phyloP scores from a whole-genome alignment of 1,140 invertebrate species.

The Aphidius ervi region DNA sequence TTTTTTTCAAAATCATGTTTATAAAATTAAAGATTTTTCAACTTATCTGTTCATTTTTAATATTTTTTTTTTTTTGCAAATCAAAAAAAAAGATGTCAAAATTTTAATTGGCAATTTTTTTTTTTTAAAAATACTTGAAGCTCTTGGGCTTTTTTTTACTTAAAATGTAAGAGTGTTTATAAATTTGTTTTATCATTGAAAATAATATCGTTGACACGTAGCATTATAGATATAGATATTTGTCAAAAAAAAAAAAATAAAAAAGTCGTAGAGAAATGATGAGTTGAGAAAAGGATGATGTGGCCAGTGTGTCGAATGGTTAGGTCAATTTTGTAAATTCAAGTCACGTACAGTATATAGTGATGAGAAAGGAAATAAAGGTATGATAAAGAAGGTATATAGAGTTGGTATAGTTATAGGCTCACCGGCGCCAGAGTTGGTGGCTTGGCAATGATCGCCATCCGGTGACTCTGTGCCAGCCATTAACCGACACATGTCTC shows the following conservation, averaged over 20 bases:
- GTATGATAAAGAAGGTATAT: neutral
- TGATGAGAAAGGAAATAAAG: neutral
- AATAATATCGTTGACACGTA: neutral
- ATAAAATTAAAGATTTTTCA: no score
- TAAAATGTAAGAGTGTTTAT: no score
- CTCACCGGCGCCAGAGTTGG: conserved; percentile 14
- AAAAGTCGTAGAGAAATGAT: neutral
- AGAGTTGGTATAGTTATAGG: neutral
- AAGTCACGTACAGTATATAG: conserved; percentile 1
- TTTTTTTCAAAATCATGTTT: no score
- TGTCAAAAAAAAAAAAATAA: neutral
- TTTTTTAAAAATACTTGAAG: no score
- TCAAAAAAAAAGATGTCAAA: no score
- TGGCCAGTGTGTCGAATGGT: conserved; percentile 4
- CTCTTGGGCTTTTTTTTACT: no score
- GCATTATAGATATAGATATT: neutral
- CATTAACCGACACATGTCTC: conserved; percentile 52
- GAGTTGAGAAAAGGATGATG: conserved; percentile 26
- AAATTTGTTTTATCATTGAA: no score
- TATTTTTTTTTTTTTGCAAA: no score
- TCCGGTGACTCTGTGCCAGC: conserved; percentile 46
- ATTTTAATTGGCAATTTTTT: no score
- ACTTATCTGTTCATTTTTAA: no score
- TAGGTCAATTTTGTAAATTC: conserved; percentile 5
- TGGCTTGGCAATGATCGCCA: conserved; percentile 52